A percentile compares a stretch with the other conserved stretches of the same genome.
These are phyloP conservation scores for Tricholaema leucomelas DNA, from an alignment of 2,113 vertebrate genomes.

Conservation along the genomic window DNA sequence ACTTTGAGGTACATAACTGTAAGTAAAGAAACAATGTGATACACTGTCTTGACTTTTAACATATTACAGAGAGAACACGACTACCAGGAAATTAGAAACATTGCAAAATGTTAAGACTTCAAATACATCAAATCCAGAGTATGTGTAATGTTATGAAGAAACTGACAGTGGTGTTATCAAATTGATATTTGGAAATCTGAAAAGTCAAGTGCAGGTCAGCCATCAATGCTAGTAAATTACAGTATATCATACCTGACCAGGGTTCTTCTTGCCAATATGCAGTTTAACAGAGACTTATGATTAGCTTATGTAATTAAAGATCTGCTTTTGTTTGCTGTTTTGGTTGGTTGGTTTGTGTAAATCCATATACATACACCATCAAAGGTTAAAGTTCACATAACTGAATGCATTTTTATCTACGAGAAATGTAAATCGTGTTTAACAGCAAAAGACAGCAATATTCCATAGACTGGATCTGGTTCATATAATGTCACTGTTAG, in stretches of 20 bases:
- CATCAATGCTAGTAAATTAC: not conserved
- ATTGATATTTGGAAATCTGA: not conserved
- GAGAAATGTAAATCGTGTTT: not conserved
- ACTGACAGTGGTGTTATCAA: fast-evolving
- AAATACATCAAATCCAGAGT: not conserved
- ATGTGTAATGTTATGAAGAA: not conserved
- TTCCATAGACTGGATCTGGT: not conserved
- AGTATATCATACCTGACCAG: not conserved
- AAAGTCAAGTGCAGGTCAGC: not conserved
- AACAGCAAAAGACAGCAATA: not conserved
- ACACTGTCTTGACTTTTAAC: not conserved
- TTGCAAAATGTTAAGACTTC: not conserved
- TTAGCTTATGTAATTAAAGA: not conserved
- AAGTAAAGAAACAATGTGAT: not conserved
- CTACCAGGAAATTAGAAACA: not conserved
- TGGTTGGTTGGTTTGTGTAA: not conserved
- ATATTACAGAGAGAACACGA: not conserved
- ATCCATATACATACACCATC: not conserved
- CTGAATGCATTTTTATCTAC: not conserved
- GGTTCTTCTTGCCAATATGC: not conserved
- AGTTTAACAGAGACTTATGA: not conserved
- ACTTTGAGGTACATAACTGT: not conserved
- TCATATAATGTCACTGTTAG: not conserved
- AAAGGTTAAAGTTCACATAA: not conserved
- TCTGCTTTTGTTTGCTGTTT: no score